Evolutionary conservation across 2,888 invertebrate species (phyloP), one percentile per base, ranked within the genome.

Genomic region (Nebria brevicollis): DNA sequence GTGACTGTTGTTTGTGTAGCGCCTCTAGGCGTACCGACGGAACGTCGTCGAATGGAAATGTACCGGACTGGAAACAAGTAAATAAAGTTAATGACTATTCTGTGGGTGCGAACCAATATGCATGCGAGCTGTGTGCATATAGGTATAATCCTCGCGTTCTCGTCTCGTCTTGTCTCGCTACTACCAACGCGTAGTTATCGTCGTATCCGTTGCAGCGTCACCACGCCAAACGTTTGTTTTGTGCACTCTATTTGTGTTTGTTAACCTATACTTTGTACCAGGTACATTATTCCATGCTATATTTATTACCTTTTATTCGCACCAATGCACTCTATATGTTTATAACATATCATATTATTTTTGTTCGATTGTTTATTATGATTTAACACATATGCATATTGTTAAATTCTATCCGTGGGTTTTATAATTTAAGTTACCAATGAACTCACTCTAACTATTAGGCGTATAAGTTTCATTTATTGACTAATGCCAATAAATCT

Each of bases 11-110:
- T 70, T 78, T 78, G 66, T 78, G 72, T 66, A 66, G 72, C 72
- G 78, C 78, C 72, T 65, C 54, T 20, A 64, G 75, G 41, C 15
- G 68, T 34, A 70, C 73, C 15, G 77, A 72, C 77, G 15, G 26
- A 77, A 65, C 66, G 66, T 26, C 77, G 77, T 42, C 54, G 73
- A 78, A 73, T 78, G 78, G 78, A 78, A 78, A 78, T 78, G 78
- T 78, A 78, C 78, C 34, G 78, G 42, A 78, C 73, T 66, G 34
- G 64, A 54, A 75, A 75, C 64, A 75, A 64, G 75, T 75, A 75
- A 75, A 75, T 75, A 75, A 75, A 75, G 64, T 64, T 75, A 75
- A 75, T 75, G 75, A 75, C 64, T n/a, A 15, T 73, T 73, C 43
- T 15, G 70, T 70, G 34, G 70, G 25, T 70, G 70, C 70, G 34